Evolutionary conservation across 1,140 invertebrate species (phyloP).

Genomic region (Leptoteleia sp.): DNA sequence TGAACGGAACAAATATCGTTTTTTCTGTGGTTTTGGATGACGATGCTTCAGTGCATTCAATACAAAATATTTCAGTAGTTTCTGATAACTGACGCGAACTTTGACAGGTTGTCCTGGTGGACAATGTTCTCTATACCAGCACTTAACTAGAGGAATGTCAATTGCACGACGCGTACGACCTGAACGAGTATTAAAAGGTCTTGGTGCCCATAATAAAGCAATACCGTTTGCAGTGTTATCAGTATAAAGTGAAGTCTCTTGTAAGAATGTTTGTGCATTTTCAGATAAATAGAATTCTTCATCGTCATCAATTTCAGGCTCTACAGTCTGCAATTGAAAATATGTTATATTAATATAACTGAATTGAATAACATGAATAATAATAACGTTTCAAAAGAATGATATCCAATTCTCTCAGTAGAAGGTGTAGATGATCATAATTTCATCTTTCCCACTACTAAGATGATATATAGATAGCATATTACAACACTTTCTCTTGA

Average conservation of each 20-base stretch:
- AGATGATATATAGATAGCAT: too few species aligned
- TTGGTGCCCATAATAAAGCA: conserved; percentile 97
- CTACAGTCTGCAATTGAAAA: conserved; percentile 83
- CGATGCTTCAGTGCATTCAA: conserved; percentile 98
- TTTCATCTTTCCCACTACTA: too few species aligned
- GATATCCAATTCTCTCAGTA: too few species aligned
- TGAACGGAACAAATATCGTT: conserved; percentile 98
- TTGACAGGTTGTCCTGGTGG: conserved; percentile 99
- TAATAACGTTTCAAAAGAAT: too few species aligned
- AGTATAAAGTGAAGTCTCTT: conserved; percentile 97
- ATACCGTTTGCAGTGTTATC: conserved; percentile 99
- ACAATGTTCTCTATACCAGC: conserved; percentile 99
- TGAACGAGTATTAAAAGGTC: conserved; percentile 98
- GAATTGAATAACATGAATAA: too few species aligned
- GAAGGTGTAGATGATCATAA: too few species aligned
- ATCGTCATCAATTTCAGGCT: conserved; percentile 95
- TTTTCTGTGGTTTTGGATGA: conserved; percentile 99
- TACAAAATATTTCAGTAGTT: conserved; percentile 98
- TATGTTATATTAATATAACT: too few species aligned
- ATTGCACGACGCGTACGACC: conserved; percentile 93
- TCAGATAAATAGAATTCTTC: conserved; percentile 97
- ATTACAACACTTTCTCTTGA: too few species aligned
- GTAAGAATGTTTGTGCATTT: conserved; percentile 94
- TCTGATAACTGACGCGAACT: conserved; percentile 99
- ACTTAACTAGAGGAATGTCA: conserved; percentile 98